phyloP scores from a whole-genome alignment of 1,140 invertebrate species.

The Aphis gossypii region DNA sequence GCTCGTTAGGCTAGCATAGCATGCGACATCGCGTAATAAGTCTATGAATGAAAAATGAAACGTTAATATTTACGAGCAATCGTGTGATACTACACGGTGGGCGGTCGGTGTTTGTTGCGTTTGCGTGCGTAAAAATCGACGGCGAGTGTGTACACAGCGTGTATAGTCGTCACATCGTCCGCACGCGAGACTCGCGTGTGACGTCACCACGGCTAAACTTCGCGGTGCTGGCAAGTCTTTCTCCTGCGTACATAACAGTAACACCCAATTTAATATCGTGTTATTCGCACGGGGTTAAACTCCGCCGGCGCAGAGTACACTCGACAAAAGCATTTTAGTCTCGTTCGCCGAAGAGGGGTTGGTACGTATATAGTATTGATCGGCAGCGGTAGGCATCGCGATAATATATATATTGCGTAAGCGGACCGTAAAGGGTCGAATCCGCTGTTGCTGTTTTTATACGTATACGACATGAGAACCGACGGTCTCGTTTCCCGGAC shows the following conservation, averaged over 20 bases:
- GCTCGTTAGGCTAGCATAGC: not conserved
- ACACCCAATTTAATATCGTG: not conserved
- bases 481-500: not conserved
- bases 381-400: not conserved
- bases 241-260: not conserved
- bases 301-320: not conserved
- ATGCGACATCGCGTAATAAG: not conserved
- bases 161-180: not conserved
- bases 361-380: not conserved
- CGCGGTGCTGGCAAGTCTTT: not conserved
- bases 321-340: not conserved
- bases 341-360: not conserved
- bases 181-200: not conserved
- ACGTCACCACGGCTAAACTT: not conserved
- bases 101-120: not conserved
- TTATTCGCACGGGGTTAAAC: not conserved
- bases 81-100: not conserved
- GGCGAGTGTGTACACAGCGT: not conserved
- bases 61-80: not conserved
- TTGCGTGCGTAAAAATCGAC: not conserved
- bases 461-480: not conserved
- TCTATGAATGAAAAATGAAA: not conserved
- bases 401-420: not conserved
- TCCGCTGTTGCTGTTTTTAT: constrained; percentile 6
- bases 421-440: not conserved